Conservation (phyloP, 2,888 invertebrate genomes). For the Erynnis tages region DNA sequence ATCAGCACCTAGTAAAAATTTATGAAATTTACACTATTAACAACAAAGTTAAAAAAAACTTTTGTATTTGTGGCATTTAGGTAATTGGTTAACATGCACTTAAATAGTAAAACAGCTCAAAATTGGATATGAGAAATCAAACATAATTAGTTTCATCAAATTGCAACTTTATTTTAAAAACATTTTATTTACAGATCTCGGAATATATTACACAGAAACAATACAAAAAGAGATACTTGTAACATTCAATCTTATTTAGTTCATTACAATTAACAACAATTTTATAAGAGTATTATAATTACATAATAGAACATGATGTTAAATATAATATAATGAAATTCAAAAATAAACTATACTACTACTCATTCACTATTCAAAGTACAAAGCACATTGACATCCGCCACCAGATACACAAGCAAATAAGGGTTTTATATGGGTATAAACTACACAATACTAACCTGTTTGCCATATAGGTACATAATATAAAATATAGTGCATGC, state of each 20-base stretch:
- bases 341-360: background rate
- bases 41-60: no score
- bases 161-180: background rate
- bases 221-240: background rate
- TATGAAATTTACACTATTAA: no score
- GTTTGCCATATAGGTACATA: conserved; percentile 28
- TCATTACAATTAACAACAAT: background rate
- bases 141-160: background rate
- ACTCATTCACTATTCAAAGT: conserved; percentile 7
- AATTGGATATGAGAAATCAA: conserved; percentile 3
- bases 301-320: background rate
- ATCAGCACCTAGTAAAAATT: no score
- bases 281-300: background rate
- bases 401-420: background rate
- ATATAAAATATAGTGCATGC: conserved; percentile 49
- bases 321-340: background rate
- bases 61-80: no score
- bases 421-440: background rate
- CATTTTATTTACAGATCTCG: background rate
- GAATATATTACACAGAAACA: background rate
- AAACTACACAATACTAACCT: conserved; percentile 34
- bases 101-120: background rate
- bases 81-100: background rate
- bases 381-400: conserved; percentile 8
- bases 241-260: background rate